Conservation (phyloP, 2,888 invertebrate species). For the Acleris laterana region DNA sequence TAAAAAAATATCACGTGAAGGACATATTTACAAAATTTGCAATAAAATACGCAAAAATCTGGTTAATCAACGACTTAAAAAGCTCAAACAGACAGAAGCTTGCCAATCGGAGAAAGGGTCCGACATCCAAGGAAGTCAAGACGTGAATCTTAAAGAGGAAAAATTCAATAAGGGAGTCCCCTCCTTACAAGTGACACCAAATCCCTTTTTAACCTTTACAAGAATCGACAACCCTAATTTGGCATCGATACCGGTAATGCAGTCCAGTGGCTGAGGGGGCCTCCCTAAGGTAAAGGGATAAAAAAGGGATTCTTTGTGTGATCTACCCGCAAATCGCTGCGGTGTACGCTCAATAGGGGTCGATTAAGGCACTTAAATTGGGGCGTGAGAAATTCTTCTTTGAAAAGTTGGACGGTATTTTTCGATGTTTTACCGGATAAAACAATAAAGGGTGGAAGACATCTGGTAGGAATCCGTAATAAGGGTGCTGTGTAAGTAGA, state of each 20-base stretch:
- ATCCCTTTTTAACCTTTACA: slow-evolving; percentile 68
- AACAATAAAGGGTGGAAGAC: slow-evolving; percentile 38
- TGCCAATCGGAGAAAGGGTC: slow-evolving; percentile 46
- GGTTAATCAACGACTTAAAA: slow-evolving; percentile 19
- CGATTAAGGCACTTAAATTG: slow-evolving; percentile 66
- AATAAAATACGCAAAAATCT: neutral
- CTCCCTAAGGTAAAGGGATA: slow-evolving; percentile 69
- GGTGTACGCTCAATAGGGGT: slow-evolving; percentile 62
- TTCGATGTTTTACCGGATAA: slow-evolving; percentile 37
- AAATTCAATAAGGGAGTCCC: slow-evolving; percentile 37
- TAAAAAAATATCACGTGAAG: no score
- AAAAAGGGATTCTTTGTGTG: slow-evolving; percentile 75
- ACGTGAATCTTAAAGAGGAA: slow-evolving; percentile 36
- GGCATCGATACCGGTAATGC: slow-evolving; percentile 77
- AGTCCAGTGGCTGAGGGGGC: slow-evolving; percentile 61
- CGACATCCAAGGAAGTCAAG: slow-evolving; percentile 56
- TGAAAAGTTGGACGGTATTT: slow-evolving; percentile 35
- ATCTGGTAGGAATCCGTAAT: slow-evolving; percentile 35
- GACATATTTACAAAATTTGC: no score
- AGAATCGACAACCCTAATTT: slow-evolving; percentile 73
- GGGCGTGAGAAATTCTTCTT: slow-evolving; percentile 61
- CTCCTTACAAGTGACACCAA: slow-evolving; percentile 64
- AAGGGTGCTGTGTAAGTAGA: slow-evolving; percentile 33
- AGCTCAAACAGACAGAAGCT: slow-evolving; percentile 30
- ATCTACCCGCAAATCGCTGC: slow-evolving; percentile 72